A percentile compares a stretch with the other conserved stretches of the same genome.
Conservation (phyloP, 2,888 invertebrate species). For the Dioctria rufipes region DNA sequence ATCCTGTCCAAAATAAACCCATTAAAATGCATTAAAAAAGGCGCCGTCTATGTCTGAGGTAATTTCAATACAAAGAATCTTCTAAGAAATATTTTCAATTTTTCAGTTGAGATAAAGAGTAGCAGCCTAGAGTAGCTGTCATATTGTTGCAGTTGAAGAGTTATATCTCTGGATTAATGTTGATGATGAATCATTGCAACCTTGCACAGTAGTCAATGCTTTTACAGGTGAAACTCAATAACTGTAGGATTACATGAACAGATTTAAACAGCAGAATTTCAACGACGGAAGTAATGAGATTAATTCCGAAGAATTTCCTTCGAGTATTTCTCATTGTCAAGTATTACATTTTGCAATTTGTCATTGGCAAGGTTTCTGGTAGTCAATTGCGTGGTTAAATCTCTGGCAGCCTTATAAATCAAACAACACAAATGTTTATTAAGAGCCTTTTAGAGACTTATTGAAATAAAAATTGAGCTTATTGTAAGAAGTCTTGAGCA, state of each 20-base stretch:
- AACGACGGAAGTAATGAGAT: constrained; percentile 33
- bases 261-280: constrained; percentile 6
- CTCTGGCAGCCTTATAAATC: background rate
- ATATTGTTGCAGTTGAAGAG: background rate
- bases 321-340: constrained; percentile 46
- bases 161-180: constrained; percentile 10
- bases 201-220: background rate
- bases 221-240: background rate
- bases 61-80: constrained; percentile 23
- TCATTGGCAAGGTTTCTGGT: constrained; percentile 29
- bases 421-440: background rate
- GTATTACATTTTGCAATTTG: constrained; percentile 38
- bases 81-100: constrained; percentile 6
- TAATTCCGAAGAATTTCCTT: constrained; percentile 38
- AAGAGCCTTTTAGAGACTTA: constrained; percentile 1
- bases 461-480: constrained; percentile 15
- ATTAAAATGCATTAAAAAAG: constrained; percentile 31
- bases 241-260: background rate
- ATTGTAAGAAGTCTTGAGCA: constrained; percentile 26
- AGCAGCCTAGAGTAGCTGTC: background rate
- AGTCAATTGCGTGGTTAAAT: constrained; percentile 20
- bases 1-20: background rate
- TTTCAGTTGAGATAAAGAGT: constrained; percentile 6
- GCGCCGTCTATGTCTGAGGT: constrained; percentile 26
- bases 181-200: constrained; percentile 25